Evolutionary conservation across 2,888 invertebrate species (phyloP), one percentile per base, ranked within the genome.

Genomic region (Drosophila sordidula): DNA sequence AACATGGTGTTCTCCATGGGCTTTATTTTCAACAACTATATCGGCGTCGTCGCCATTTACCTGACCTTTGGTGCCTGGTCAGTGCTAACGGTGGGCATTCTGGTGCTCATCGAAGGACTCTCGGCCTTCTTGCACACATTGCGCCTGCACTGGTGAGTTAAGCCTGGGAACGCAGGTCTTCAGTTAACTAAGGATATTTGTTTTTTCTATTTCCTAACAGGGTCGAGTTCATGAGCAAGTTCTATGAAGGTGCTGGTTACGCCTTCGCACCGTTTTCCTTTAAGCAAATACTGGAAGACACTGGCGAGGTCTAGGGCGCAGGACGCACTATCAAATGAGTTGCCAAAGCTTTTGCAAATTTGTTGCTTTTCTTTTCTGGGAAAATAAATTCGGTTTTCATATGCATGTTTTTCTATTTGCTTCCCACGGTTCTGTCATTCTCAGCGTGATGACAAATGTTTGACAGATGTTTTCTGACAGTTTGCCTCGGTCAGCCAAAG

Each of bases 51-150:
- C 57, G 93, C 95, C 66, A 93, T 98, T 51, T 98, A 95, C 93
- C 92, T 95, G 18, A 94, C 98, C 41, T 99, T 99, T 93, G 95
- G 95, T 62, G 95, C 96, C 90, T 99, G 99, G 98, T 95, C 97
- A 51, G 93, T 94, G 32, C 95, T 99, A 75, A 99, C 99, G 0
- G 94, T 99, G 45, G 96, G 97, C 87, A 98, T 99, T 91, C 95
- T 99, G 68, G 97, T 99, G 75, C 94, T 99, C 90, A 99, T 99
- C 98, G 99, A 99, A 93, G 99, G 99, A 4, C 94, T 99, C 12
- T 99, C 99, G 11, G 99, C 99, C 42, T 99, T 99, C 94, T 94
- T 99, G 81, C 99, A 99, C 92, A 99, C 99, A 0, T 94, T 99
- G 84, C 97, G 99, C 94, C 94, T 99, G 90, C 99, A 99, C 93